These are phyloP conservation scores for Diorhabda carinulata DNA, from an alignment of 1,140 invertebrate genomes.

Conservation along the genomic window DNA sequence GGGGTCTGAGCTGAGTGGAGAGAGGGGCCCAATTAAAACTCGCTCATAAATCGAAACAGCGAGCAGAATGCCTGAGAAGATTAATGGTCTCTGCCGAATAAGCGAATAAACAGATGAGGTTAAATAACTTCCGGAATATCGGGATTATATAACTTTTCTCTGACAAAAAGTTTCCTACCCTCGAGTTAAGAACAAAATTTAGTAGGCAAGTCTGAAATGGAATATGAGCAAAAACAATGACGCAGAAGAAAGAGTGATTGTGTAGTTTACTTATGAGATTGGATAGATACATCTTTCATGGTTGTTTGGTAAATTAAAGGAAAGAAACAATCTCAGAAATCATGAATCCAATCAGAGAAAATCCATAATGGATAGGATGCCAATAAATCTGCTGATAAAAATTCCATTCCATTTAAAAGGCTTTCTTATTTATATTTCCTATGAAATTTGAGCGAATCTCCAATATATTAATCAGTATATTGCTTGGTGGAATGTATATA, in stretches of 20 bases:
- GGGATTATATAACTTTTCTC: slow-evolving; percentile 29
- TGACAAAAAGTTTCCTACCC: slow-evolving; percentile 31
- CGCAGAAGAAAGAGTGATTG: slow-evolving; percentile 33
- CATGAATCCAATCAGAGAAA: no score
- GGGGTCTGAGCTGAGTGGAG: slow-evolving; percentile 15
- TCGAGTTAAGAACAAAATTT: slow-evolving; percentile 23
- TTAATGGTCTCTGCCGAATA: slow-evolving; percentile 34
- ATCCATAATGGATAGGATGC: no score
- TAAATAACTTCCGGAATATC: slow-evolving; percentile 36
- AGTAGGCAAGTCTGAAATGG: slow-evolving; percentile 23
- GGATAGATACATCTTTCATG: slow-evolving; percentile 15
- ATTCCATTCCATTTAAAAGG: no score
- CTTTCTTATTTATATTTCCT: no score
- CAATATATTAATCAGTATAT: no score
- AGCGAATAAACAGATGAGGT: slow-evolving; percentile 38
- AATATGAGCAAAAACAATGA: slow-evolving; percentile 41
- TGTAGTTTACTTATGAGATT: slow-evolving; percentile 32
- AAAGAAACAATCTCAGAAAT: background rate
- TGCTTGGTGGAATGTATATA: no score
- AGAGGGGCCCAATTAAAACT: slow-evolving; percentile 38
- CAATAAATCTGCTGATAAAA: no score
- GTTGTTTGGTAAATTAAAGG: background rate
- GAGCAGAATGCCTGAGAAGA: slow-evolving; percentile 27
- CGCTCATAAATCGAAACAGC: slow-evolving; percentile 36
- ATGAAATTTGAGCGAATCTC: no score